Evolutionary conservation across 2,888 invertebrate genomes (phyloP).

Genomic region (Alcis repandata): DNA sequence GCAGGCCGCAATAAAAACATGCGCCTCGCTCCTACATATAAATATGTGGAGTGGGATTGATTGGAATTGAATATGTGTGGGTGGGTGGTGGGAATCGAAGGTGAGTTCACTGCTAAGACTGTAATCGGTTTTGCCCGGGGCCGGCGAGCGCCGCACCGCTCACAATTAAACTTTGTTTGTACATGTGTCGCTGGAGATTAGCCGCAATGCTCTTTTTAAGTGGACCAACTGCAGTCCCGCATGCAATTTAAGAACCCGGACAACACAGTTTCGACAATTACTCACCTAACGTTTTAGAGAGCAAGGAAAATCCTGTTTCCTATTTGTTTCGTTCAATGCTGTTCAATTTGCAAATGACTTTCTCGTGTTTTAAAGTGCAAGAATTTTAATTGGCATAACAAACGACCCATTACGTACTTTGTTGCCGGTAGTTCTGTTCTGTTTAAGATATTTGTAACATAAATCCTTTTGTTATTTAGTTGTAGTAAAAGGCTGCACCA

Average conservation of each 20-base stretch:
- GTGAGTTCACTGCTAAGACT: slow-evolving; percentile 83
- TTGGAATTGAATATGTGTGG: slow-evolving; percentile 85
- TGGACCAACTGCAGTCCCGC: slow-evolving; percentile 77
- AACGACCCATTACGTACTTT: too few relatives aligned
- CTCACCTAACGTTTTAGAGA: slow-evolving; percentile 33
- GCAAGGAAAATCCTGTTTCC: slow-evolving; percentile 12
- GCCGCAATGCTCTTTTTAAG: slow-evolving; percentile 85
- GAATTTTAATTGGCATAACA: too few relatives aligned
- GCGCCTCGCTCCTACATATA: slow-evolving; percentile 78
- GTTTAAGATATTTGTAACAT: too few relatives aligned
- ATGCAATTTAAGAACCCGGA: slow-evolving; percentile 81
- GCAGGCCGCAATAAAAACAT: slow-evolving; percentile 85
- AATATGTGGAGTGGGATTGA: slow-evolving; percentile 84
- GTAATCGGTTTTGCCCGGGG: slow-evolving; percentile 85
- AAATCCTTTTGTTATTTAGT: too few relatives aligned
- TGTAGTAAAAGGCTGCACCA: too few relatives aligned
- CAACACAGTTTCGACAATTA: slow-evolving; percentile 73
- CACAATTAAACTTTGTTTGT: slow-evolving; percentile 87
- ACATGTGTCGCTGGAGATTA: slow-evolving; percentile 86
- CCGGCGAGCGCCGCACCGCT: slow-evolving; percentile 65
- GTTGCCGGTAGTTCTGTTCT: too few relatives aligned
- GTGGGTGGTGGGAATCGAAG: slow-evolving; percentile 78
- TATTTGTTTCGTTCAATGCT: slow-evolving; percentile 10
- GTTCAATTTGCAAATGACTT: slow-evolving; percentile 3
- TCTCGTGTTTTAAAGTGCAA: not conserved